Evolutionary conservation across 1,140 invertebrate genomes (phyloP).

Genomic region (Araneus ventricosus): DNA sequence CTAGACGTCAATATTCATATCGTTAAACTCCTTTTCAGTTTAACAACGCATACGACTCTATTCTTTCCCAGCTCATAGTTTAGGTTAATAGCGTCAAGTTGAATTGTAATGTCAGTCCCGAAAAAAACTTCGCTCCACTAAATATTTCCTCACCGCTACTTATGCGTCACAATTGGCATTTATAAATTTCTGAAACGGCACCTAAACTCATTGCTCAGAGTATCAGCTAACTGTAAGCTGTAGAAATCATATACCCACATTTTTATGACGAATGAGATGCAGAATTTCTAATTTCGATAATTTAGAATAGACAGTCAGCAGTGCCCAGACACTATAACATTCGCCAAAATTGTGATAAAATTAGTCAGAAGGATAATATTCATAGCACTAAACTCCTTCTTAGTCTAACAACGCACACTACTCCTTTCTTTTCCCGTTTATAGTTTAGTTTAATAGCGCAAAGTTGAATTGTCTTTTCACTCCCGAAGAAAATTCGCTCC

Average conservation of each 20-base stretch:
- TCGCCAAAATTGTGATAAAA: too few species aligned
- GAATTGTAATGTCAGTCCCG: neutral
- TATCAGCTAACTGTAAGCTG: too few species aligned
- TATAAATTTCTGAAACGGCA: too few species aligned
- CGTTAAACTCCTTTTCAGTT: neutral
- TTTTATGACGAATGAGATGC: too few species aligned
- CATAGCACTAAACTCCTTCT: neutral
- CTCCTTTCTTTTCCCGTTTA: neutral
- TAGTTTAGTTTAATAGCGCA: conserved; percentile 1
- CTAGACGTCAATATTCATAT: neutral
- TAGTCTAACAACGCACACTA: neutral
- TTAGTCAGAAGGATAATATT: neutral
- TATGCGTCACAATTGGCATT: too few species aligned
- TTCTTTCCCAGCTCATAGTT: neutral
- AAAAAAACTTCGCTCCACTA: neutral
- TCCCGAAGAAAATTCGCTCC: neutral
- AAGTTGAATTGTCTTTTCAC: neutral
- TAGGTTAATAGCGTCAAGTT: neutral
- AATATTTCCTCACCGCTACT: neutral
- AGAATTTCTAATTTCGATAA: too few species aligned
- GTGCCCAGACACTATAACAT: too few species aligned
- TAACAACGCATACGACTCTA: neutral
- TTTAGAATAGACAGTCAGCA: too few species aligned
- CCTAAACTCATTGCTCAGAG: too few species aligned
- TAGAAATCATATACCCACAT: too few species aligned